Percentiles rank a stretch among this genome's conserved stretches.
Conservation (phyloP, 2,113 vertebrate species). For the Gambusia holbrooki region DNA sequence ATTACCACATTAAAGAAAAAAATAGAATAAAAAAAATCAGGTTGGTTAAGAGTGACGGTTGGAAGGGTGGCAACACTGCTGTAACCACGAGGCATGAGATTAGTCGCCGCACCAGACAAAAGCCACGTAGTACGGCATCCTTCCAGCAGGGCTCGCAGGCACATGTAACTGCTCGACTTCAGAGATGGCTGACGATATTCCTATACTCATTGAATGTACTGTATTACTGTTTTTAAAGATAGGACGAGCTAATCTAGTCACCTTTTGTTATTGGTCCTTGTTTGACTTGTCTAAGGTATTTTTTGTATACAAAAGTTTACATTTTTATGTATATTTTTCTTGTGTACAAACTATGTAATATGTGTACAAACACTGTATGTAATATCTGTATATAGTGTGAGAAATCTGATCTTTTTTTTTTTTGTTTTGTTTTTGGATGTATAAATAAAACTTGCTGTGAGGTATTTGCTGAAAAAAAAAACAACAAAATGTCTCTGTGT, state of each 20-base stretch:
- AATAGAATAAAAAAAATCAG: not conserved
- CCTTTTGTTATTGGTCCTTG: constrained; percentile 99
- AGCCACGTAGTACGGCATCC: constrained; percentile 73
- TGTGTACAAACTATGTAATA: constrained; percentile 99
- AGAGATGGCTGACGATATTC: constrained; percentile 87
- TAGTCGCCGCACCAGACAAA: constrained; percentile 72
- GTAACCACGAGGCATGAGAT: constrained; percentile 86
- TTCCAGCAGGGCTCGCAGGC: constrained; percentile 78
- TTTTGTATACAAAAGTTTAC: constrained; percentile 99
- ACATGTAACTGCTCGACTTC: constrained; percentile 86
- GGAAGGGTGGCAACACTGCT: constrained; percentile 66
- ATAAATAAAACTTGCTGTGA: constrained; percentile 99
- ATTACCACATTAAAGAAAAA: constrained; percentile 8
- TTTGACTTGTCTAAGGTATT: constrained; percentile 99
- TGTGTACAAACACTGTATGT: constrained; percentile 99
- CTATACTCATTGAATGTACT: constrained; percentile 99
- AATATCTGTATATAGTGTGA: constrained; percentile 99
- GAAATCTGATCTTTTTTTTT: constrained; percentile 87
- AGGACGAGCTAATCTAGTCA: constrained; percentile 97
- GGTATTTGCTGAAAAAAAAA: constrained; percentile 77
- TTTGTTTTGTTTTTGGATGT: constrained; percentile 97
- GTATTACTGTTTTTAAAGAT: constrained; percentile 94
- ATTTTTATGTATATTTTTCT: constrained; percentile 99
- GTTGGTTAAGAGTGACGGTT: constrained; percentile 47
- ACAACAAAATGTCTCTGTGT: constrained; percentile 4